Conservation (phyloP, 2,888 invertebrate species). For the Tanypteryx hageni region DNA sequence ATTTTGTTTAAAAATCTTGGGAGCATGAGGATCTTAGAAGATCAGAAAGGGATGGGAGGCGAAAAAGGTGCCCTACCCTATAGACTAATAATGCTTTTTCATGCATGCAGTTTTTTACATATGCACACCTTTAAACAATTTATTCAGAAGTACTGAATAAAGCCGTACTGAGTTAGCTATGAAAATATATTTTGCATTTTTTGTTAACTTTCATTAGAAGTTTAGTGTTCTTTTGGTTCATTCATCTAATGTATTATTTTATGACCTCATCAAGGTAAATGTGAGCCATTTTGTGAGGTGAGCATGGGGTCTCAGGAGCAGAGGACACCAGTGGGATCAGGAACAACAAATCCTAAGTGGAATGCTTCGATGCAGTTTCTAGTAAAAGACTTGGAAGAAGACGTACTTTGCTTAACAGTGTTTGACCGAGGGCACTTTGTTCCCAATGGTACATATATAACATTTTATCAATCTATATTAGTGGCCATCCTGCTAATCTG, state of each 20-base stretch:
- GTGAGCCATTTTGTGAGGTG: slow-evolving; percentile 86
- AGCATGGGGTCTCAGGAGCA: slow-evolving; percentile 85
- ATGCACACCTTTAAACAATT: no score
- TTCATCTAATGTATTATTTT: slow-evolving; percentile 31
- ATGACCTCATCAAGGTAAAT: slow-evolving; percentile 76
- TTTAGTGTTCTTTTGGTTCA: slow-evolving; percentile 48
- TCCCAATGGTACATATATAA: slow-evolving; percentile 81
- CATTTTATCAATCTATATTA: no score
- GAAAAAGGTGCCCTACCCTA: no score
- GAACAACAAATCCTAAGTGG: slow-evolving; percentile 82
- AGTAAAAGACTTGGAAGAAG: slow-evolving; percentile 82
- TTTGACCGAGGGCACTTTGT: slow-evolving; percentile 84
- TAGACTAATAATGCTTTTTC: no score
- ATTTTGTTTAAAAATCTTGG: no score
- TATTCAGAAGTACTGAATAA: no score
- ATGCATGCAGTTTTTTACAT: no score
- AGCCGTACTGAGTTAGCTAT: not conserved
- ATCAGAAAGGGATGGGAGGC: no score
- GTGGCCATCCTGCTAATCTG: not conserved
- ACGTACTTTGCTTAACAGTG: slow-evolving; percentile 83
- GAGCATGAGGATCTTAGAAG: no score
- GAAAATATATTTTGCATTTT: not conserved
- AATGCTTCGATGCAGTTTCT: slow-evolving; percentile 87
- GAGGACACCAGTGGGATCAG: slow-evolving; percentile 80
- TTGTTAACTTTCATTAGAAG: slow-evolving; percentile 33